A percentile compares a stretch with the other conserved stretches of the same genome.
phyloP scores from a whole-genome alignment of 2,888 invertebrate species.

The Clitarchus hookeri region DNA sequence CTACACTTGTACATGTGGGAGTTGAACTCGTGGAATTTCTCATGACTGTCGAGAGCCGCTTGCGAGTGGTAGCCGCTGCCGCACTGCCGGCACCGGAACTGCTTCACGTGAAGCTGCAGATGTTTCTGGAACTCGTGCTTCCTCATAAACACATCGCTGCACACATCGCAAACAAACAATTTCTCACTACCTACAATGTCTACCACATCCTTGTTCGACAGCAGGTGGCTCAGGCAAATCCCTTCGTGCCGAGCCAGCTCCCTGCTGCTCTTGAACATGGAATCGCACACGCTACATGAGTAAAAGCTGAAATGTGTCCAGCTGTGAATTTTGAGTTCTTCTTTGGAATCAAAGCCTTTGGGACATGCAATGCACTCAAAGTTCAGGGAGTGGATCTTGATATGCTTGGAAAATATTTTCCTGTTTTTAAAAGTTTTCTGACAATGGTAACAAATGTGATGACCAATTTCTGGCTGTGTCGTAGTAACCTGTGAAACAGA shows the following conservation, averaged over 20 bases:
- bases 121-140: not conserved
- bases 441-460: not conserved
- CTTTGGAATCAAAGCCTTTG: not conserved
- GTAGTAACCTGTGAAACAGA: not conserved
- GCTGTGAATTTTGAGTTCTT: not conserved
- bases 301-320: conserved; percentile 16
- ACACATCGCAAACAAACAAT: not conserved
- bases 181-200: not conserved
- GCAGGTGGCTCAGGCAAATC: not conserved
- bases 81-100: not conserved
- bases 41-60: not conserved
- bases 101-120: not conserved
- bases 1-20: not conserved
- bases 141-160: not conserved
- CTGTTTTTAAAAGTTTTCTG: not conserved
- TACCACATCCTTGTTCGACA: not conserved
- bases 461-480: not conserved
- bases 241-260: not conserved
- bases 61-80: conserved; percentile 1
- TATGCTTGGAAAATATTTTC: not conserved
- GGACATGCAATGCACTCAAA: conserved; percentile 18
- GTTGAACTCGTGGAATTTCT: not conserved
- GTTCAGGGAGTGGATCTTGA: not conserved
- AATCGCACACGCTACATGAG: not conserved
- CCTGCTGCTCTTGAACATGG: not conserved